Conservation (phyloP, 2,888 invertebrate species). For the Torymus tubicola region DNA sequence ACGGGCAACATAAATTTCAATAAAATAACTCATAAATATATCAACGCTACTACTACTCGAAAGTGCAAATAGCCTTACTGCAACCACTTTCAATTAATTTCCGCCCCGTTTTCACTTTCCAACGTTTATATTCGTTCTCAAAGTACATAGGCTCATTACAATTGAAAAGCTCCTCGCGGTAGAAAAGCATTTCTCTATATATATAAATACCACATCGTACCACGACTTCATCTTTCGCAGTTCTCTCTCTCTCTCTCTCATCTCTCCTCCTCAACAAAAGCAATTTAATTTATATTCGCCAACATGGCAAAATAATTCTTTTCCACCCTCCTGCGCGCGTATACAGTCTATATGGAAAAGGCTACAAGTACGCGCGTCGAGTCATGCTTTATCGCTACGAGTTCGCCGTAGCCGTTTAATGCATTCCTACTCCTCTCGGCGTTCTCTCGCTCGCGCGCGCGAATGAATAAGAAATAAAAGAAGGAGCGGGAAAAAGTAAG, state of each 20-base stretch:
- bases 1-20: too few species aligned
- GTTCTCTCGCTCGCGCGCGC: too few species aligned
- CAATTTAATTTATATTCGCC: slow-evolving; percentile 41
- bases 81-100: too few species aligned
- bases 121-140: too few species aligned
- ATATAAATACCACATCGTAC: too few species aligned
- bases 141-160: too few species aligned
- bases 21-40: background rate
- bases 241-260: too few species aligned
- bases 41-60: too few species aligned
- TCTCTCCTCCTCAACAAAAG: slow-evolving; percentile 5
- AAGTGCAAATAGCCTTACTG: too few species aligned
- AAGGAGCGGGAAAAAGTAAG: background rate
- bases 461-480: background rate
- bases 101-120: too few species aligned
- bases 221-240: background rate
- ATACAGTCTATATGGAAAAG: slow-evolving; percentile 19
- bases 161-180: too few species aligned
- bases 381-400: slow-evolving; percentile 46
- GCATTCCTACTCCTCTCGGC: slow-evolving; percentile 9
- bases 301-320: slow-evolving; percentile 29
- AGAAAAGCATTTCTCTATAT: background rate
- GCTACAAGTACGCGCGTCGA: slow-evolving; percentile 16
- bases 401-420: slow-evolving; percentile 20
- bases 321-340: background rate